Evolutionary conservation across 2,888 invertebrate genomes (phyloP).

Genomic region (Zelleria hepariella): DNA sequence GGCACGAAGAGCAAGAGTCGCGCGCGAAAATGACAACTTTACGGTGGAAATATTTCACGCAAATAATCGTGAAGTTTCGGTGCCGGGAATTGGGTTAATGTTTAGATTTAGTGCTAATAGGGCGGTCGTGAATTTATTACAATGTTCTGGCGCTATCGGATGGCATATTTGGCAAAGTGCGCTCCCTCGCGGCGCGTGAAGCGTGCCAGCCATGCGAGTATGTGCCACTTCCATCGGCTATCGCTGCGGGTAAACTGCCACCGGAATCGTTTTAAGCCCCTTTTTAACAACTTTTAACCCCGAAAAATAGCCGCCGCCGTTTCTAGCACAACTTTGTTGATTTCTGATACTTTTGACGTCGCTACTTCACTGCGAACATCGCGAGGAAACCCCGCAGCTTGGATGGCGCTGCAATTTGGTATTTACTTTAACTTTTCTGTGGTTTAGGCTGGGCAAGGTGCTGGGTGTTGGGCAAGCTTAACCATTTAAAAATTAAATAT

Average conservation of each 20-base stretch:
- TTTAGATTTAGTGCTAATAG: conserved; percentile 72
- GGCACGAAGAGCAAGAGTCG: background rate
- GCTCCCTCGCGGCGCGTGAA: conserved; percentile 27
- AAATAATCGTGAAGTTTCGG: conserved; percentile 55
- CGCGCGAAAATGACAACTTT: background rate
- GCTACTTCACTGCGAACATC: too few relatives aligned
- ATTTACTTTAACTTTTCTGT: too few relatives aligned
- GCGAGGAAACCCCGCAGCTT: too few relatives aligned
- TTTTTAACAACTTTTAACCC: conserved; percentile 53
- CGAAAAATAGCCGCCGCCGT: conserved; percentile 9
- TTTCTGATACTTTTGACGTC: background rate
- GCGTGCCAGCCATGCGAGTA: conserved; percentile 40
- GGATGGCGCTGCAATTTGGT: too few relatives aligned
- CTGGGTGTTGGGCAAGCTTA: too few relatives aligned
- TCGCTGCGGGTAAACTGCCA: conserved; percentile 14
- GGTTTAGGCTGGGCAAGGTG: too few relatives aligned
- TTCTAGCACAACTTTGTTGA: background rate
- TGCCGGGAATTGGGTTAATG: conserved; percentile 68
- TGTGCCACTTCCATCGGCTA: conserved; percentile 41
- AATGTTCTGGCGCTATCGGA: conserved; percentile 67
- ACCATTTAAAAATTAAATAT: too few relatives aligned
- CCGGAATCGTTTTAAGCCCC: conserved; percentile 20
- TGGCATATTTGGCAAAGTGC: conserved; percentile 65
- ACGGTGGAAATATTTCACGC: conserved; percentile 34
- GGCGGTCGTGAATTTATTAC: conserved; percentile 65